phyloP scores from a whole-genome alignment of 2,888 invertebrate genomes.

The Apomyelois bistriatella region DNA sequence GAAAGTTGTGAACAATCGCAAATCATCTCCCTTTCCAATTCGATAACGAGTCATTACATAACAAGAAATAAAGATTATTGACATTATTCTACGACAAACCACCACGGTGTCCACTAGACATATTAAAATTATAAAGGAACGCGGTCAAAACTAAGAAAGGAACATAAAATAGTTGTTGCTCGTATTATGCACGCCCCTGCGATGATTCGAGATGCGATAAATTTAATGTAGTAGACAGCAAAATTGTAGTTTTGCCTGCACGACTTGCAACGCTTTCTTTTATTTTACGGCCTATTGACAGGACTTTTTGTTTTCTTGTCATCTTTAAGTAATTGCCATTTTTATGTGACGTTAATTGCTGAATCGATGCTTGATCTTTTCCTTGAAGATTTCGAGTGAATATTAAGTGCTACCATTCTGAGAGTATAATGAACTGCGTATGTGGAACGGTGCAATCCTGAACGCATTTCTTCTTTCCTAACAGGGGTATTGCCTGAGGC shows the following conservation, averaged over 20 bases:
- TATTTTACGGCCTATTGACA: constrained; percentile 54
- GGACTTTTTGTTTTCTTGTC: constrained; percentile 45
- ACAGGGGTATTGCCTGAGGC: constrained; percentile 39
- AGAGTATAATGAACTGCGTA: constrained; percentile 35
- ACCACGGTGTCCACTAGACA: constrained; percentile 22
- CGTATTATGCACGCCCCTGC: constrained; percentile 74
- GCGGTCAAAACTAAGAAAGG: constrained; percentile 53
- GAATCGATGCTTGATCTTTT: constrained; percentile 22
- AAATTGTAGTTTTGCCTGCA: constrained; percentile 76
- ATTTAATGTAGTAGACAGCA: constrained; percentile 72
- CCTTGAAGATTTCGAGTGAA: constrained; percentile 11
- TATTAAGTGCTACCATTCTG: constrained; percentile 9
- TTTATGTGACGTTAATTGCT: constrained; percentile 35
- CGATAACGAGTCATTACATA: background rate
- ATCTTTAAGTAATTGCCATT: constrained; percentile 34
- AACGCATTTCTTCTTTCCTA: constrained; percentile 42
- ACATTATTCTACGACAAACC: background rate
- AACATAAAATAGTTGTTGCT: constrained; percentile 67
- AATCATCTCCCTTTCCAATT: constrained; percentile 1
- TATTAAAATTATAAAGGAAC: constrained; percentile 48
- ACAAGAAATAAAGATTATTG: background rate
- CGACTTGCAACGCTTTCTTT: constrained; percentile 55
- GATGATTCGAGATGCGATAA: constrained; percentile 72
- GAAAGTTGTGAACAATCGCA: background rate
- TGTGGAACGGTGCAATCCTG: constrained; percentile 34